These are phyloP conservation scores for Brachionus asplanchnoidis DNA, from an alignment of 1,140 invertebrate genomes.

Conservation along the genomic window DNA sequence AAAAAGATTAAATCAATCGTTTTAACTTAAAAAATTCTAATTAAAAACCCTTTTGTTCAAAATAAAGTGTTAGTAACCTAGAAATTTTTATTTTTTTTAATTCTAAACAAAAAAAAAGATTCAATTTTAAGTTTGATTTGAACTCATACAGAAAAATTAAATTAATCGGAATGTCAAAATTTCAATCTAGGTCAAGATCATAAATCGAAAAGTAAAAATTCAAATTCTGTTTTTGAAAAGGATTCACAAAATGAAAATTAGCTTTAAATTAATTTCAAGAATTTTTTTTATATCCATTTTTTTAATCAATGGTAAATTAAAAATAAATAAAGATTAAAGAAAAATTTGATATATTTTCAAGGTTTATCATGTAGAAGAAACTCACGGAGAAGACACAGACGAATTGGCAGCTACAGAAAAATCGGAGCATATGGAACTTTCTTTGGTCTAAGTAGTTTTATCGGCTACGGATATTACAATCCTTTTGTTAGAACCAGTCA, in stretches of 20 bases:
- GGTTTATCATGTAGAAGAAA: not conserved
- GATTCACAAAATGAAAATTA: conserved; percentile 8
- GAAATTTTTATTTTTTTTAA: not conserved
- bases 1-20: too few species aligned
- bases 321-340: not conserved
- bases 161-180: not conserved
- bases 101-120: not conserved
- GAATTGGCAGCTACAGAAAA: not conserved
- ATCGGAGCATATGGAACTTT: not conserved
- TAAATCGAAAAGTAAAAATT: not conserved
- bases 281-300: not conserved
- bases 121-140: not conserved
- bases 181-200: not conserved
- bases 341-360: not conserved
- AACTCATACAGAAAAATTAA: not conserved
- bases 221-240: not conserved
- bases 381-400: not conserved
- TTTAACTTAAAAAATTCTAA: too few species aligned
- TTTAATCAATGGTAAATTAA: not conserved
- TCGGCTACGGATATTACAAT: not conserved
- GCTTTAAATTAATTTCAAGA: not conserved
- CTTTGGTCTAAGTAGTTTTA: not conserved
- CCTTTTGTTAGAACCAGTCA: not conserved
- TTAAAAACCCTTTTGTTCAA: not conserved
- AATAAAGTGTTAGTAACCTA: not conserved